Conservation (phyloP, 2,797 vertebrate species). For the Serranus cabrilla region DNA sequence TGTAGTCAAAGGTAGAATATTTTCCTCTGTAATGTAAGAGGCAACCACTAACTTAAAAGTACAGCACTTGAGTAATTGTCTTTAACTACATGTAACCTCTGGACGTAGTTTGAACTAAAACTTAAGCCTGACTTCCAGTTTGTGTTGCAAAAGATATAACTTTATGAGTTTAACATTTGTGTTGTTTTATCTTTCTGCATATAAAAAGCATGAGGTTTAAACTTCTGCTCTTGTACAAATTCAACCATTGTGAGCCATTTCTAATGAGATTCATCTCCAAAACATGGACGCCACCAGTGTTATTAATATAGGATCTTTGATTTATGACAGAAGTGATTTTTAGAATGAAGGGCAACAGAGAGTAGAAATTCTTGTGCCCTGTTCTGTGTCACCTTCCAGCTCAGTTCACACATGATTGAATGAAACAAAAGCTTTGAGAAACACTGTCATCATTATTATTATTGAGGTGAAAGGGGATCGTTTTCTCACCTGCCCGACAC, state of each 20-base stretch:
- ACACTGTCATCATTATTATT: constrained; percentile 80
- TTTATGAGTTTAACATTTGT: not conserved
- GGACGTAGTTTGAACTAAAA: too few species aligned
- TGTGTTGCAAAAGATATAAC: not conserved
- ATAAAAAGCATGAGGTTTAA: not conserved
- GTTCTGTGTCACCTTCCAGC: constrained; percentile 4
- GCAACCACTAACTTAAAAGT: too few species aligned
- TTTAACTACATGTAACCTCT: too few species aligned
- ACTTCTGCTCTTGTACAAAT: not conserved
- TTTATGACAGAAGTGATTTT: not conserved
- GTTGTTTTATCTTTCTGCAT: not conserved
- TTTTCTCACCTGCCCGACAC: constrained; percentile 78
- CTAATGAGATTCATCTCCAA: constrained; percentile 11
- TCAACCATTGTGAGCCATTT: not conserved
- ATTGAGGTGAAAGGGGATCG: constrained; percentile 69
- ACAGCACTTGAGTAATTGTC: too few species aligned
- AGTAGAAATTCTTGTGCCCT: not conserved
- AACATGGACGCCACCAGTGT: not conserved
- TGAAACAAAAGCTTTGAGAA: constrained; percentile 76
- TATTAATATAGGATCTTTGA: not conserved
- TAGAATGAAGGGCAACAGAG: not conserved
- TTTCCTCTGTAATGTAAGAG: too few species aligned
- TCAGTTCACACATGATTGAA: constrained; percentile 73
- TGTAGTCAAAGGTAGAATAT: too few species aligned
- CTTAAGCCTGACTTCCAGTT: too few species aligned